Percentiles rank a stretch among this genome's conserved stretches.
These are phyloP conservation scores for Liopterus haemorrhoidalis DNA, from an alignment of 2,888 invertebrate genomes.

Conservation along the genomic window DNA sequence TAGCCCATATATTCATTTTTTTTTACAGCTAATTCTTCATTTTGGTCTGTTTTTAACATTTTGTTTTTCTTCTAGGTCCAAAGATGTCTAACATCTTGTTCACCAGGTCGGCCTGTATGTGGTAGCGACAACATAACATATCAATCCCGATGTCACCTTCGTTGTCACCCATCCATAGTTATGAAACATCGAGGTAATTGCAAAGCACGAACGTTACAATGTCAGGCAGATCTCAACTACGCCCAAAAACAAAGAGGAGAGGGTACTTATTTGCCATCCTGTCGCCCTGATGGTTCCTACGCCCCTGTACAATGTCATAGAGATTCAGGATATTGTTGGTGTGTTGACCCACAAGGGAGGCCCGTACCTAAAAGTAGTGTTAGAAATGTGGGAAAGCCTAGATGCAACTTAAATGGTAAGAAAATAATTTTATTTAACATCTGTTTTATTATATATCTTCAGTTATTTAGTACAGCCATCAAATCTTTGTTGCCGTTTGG, in stretches of 20 bases:
- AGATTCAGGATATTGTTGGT: constrained; percentile 79
- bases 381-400: constrained; percentile 54
- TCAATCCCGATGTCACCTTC: constrained; percentile 70
- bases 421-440: background rate
- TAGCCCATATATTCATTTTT: too few species aligned
- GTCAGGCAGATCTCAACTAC: constrained; percentile 44
- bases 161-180: constrained; percentile 52
- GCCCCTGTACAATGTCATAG: constrained; percentile 79
- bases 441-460: too few species aligned
- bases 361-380: constrained; percentile 77
- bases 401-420: constrained; percentile 48
- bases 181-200: constrained; percentile 34
- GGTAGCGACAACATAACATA: constrained; percentile 80
- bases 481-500: too few species aligned
- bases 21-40: too few species aligned
- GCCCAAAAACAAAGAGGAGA: constrained; percentile 45
- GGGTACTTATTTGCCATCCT: constrained; percentile 62
- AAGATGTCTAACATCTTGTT: constrained; percentile 8
- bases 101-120: constrained; percentile 56
- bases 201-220: constrained; percentile 33
- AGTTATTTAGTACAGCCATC: too few species aligned
- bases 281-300: constrained; percentile 77
- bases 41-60: too few species aligned
- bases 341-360: constrained; percentile 67
- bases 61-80: constrained; percentile 11